Conservation (phyloP, 2,797 vertebrate genomes). For the Catharus ustulatus region DNA sequence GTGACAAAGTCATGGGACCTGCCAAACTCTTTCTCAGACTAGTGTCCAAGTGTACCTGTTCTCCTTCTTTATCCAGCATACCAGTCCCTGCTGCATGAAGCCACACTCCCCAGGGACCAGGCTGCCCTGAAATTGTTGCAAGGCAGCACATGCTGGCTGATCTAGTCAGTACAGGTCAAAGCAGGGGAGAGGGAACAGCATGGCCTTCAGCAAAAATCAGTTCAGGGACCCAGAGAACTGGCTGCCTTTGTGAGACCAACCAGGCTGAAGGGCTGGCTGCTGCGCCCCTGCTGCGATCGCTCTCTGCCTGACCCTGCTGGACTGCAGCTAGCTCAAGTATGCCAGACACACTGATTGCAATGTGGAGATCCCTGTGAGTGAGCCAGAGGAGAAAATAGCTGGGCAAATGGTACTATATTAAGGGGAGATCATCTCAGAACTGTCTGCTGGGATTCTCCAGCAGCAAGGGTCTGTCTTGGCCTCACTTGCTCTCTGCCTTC, state of each 20-base stretch:
- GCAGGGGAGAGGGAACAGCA: slow-evolving; percentile 3
- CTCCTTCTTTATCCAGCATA: background rate
- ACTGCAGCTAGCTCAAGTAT: slow-evolving; percentile 52
- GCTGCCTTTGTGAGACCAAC: background rate
- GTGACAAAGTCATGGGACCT: background rate
- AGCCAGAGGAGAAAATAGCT: slow-evolving; percentile 63
- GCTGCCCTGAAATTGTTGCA: background rate
- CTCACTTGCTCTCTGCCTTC: slow-evolving; percentile 53
- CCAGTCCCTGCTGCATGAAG: background rate
- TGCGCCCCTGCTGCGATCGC: background rate
- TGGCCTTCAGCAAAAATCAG: background rate
- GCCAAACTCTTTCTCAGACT: background rate
- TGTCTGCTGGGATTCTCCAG: slow-evolving; percentile 45
- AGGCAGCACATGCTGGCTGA: background rate
- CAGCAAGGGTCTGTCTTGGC: background rate
- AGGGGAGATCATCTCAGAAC: slow-evolving; percentile 50
- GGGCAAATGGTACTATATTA: slow-evolving; percentile 64
- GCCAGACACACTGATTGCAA: slow-evolving; percentile 42
- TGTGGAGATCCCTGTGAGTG: background rate
- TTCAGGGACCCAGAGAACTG: background rate
- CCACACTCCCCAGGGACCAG: background rate
- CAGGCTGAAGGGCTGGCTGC: slow-evolving; percentile 1
- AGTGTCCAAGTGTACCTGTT: background rate
- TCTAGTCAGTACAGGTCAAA: slow-evolving; percentile 24
- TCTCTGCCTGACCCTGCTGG: background rate